These are phyloP conservation scores for Apostichopus californicus DNA, from an alignment of 35 echinoderm and acorn worm genomes.

Conservation along the genomic window DNA sequence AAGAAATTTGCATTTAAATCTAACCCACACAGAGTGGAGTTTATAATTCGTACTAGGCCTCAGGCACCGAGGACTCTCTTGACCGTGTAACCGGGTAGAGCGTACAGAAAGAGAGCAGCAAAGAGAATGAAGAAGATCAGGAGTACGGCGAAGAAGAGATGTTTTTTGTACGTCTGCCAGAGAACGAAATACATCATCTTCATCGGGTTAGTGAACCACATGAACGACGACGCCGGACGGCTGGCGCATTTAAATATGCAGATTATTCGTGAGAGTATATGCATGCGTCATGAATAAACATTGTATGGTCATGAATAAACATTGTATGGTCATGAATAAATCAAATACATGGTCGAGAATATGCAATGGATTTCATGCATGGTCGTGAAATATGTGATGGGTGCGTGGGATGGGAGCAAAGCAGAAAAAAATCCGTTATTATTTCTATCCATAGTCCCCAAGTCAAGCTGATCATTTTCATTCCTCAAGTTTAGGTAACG, in stretches of 20 bases:
- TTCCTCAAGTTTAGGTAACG: too few species aligned
- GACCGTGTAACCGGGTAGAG: conserved; percentile 82
- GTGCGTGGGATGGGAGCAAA: neutral
- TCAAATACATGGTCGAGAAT: neutral
- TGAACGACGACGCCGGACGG: conserved; percentile 82
- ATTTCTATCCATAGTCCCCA: too few species aligned
- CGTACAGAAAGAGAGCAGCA: conserved; percentile 76
- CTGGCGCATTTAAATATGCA: conserved; percentile 26
- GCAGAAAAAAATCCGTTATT: neutral
- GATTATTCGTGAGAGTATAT: neutral
- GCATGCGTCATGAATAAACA: neutral
- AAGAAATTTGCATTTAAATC: too few species aligned
- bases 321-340: neutral
- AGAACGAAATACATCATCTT: conserved; percentile 61
- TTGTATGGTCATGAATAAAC: neutral
- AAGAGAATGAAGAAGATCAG: conserved; percentile 56
- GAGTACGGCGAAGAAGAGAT: conserved; percentile 58
- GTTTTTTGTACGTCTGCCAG: conserved; percentile 56
- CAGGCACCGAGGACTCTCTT: conserved; percentile 82
- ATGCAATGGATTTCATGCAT: neutral
- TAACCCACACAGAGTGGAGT: too few species aligned
- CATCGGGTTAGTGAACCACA: conserved; percentile 73
- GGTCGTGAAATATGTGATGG: neutral
- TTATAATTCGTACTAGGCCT: neutral
- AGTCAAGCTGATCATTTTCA: too few species aligned